These are phyloP conservation scores for Drosophila fulvimacula DNA, from an alignment of 2,888 invertebrate genomes.

Conservation along the genomic window DNA sequence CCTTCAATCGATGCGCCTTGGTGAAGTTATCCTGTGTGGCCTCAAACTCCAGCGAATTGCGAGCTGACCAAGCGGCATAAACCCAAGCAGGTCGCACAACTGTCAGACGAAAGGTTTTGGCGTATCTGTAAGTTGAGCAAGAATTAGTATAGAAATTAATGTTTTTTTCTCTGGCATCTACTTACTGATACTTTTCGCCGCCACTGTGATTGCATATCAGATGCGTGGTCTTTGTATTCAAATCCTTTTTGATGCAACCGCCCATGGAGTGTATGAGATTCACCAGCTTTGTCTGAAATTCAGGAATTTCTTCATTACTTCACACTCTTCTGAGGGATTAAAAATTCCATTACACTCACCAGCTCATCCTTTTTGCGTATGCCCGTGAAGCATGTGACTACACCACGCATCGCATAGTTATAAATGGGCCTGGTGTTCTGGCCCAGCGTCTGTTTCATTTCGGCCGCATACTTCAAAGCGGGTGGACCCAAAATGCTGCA, in stretches of 20 bases:
- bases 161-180: conserved; percentile 16
- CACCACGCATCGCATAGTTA: conserved; percentile 94
- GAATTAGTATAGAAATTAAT: background rate
- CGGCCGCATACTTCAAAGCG: conserved; percentile 91
- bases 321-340: background rate
- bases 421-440: conserved; percentile 92
- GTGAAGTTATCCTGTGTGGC: conserved; percentile 90
- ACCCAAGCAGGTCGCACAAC: conserved; percentile 96
- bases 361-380: conserved; percentile 95
- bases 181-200: conserved; percentile 94
- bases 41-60: conserved; percentile 89
- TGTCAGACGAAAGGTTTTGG: conserved; percentile 94
- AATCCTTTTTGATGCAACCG: conserved; percentile 96
- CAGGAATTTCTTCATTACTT: background rate
- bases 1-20: conserved; percentile 91
- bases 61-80: conserved; percentile 92
- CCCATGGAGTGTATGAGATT: conserved; percentile 98
- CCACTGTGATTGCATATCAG: conserved; percentile 95
- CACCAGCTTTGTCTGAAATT: conserved; percentile 91
- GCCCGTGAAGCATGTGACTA: conserved; percentile 96
- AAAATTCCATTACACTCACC: conserved; percentile 85
- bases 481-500: conserved; percentile 91
- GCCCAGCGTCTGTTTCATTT: conserved; percentile 89
- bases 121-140: conserved; percentile 86
- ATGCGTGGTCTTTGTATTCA: conserved; percentile 95